Conservation (phyloP, 2,888 invertebrate species). For the Fragum whitleyi region DNA sequence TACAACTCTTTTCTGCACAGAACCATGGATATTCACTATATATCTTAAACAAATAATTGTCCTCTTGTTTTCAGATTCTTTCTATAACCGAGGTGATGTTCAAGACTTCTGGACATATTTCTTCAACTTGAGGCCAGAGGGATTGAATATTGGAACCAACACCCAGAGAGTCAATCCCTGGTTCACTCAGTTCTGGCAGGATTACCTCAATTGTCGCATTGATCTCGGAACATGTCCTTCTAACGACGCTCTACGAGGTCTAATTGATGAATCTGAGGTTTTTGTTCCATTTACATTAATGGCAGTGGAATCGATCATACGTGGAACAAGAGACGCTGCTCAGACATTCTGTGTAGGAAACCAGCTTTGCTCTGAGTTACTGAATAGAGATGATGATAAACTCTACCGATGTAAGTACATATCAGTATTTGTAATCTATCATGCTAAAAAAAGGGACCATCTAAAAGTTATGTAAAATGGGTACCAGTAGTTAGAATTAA, state of each 20-base stretch:
- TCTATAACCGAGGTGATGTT: slow-evolving; percentile 45
- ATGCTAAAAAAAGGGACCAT: no score
- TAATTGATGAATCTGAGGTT: slow-evolving; percentile 49
- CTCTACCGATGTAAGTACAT: slow-evolving; percentile 6
- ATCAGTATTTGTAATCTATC: neutral
- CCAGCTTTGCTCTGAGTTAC: slow-evolving; percentile 67
- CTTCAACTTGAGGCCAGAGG: slow-evolving; percentile 51
- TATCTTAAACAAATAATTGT: no score
- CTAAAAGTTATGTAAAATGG: no score
- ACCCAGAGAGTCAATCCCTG: slow-evolving; percentile 60
- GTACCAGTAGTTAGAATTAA: neutral
- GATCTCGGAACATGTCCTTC: slow-evolving; percentile 42
- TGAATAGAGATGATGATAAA: slow-evolving; percentile 54
- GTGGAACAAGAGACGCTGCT: slow-evolving; percentile 67
- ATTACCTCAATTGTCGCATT: slow-evolving; percentile 68
- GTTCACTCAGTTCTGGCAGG: slow-evolving; percentile 68
- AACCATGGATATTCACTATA: no score
- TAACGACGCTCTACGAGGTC: slow-evolving; percentile 30
- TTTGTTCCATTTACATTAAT: slow-evolving; percentile 74
- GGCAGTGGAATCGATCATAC: slow-evolving; percentile 75
- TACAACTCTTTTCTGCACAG: no score
- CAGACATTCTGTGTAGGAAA: slow-evolving; percentile 28
- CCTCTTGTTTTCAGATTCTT: slow-evolving; percentile 14
- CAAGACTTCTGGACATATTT: slow-evolving; percentile 59
- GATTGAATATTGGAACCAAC: slow-evolving; percentile 27